These are phyloP conservation scores for Syndactyla subalaris DNA, from an alignment of 2,797 vertebrate genomes.

Conservation along the genomic window DNA sequence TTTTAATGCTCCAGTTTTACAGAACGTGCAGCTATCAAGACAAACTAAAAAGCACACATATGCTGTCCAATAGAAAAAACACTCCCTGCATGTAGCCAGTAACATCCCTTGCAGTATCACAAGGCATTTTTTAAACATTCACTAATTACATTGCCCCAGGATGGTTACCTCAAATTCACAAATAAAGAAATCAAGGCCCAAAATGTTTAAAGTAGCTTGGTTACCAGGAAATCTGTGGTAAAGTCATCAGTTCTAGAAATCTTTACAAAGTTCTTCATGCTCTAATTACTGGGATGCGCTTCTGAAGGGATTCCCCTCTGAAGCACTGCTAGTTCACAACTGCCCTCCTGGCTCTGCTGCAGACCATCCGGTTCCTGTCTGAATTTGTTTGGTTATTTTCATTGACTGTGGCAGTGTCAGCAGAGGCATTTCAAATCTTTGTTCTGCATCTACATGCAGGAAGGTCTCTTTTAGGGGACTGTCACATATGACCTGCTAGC, in stretches of 20 bases:
- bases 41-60: background rate
- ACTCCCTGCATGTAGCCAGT: background rate
- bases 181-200: background rate
- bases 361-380: background rate
- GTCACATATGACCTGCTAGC: background rate
- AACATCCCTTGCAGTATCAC: background rate
- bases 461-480: background rate
- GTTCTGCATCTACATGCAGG: background rate
- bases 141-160: background rate
- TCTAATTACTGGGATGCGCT: background rate
- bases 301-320: background rate
- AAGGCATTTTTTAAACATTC: background rate
- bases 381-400: background rate
- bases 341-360: background rate
- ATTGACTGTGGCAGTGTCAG: background rate
- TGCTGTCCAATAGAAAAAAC: background rate
- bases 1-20: background rate
- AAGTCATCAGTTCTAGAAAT: background rate
- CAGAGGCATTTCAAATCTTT: background rate
- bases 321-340: background rate
- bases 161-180: background rate
- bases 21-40: background rate
- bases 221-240: background rate
- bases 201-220: background rate
- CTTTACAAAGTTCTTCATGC: background rate